Conservation (phyloP, 2,888 invertebrate genomes). For the Trimorus sp. region DNA sequence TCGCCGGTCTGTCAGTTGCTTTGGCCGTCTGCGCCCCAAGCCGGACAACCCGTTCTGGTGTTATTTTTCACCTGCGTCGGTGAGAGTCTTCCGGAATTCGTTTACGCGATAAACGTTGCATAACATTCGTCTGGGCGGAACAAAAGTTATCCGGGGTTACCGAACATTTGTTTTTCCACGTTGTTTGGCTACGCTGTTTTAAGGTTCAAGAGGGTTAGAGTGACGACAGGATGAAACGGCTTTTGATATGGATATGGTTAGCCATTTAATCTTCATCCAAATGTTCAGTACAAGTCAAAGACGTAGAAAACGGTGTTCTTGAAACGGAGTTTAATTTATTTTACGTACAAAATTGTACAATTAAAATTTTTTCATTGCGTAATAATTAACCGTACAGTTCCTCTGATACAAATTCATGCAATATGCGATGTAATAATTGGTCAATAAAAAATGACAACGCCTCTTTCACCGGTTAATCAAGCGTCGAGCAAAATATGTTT, state of each 20-base stretch:
- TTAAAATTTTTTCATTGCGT: no score
- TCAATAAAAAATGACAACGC: conserved; percentile 31
- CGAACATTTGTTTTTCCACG: conserved; percentile 3
- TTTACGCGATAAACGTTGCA: conserved; percentile 13
- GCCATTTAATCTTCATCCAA: no score
- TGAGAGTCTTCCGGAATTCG: conserved; percentile 33
- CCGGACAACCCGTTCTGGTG: conserved; percentile 47
- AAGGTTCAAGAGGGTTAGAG: no score
- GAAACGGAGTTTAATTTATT: no score
- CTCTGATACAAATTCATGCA: not conserved
- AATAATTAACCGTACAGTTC: not conserved
- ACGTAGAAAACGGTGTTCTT: no score
- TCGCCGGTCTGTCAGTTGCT: conserved; percentile 49
- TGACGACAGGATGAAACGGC: no score
- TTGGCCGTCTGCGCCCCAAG: conserved; percentile 35
- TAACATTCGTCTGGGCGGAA: conserved; percentile 29
- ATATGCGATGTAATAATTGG: conserved; percentile 8
- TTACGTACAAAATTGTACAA: no score
- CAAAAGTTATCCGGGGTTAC: conserved; percentile 17
- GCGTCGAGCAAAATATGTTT: conserved; percentile 12
- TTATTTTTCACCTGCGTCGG: conserved; percentile 66
- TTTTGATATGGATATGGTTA: no score
- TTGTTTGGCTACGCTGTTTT: no score
- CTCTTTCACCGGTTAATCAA: conserved; percentile 22
- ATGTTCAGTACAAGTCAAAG: no score